Conservation (phyloP, 2,797 vertebrate genomes). For the Phoebastria nigripes region DNA sequence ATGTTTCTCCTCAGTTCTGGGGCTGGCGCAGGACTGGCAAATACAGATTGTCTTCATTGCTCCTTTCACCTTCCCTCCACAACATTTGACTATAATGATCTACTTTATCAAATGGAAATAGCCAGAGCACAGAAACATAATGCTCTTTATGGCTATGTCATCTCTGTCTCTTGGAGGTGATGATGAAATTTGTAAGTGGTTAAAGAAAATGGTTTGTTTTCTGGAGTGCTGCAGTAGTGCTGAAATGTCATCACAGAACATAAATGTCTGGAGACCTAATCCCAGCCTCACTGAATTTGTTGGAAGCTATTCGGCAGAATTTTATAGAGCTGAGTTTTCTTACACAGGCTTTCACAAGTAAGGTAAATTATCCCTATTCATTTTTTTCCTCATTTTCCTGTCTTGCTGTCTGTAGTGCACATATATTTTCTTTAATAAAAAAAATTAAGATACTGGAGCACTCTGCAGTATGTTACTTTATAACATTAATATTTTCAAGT, state of each 20-base stretch:
- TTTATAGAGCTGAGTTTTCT: neutral
- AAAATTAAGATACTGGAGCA: neutral
- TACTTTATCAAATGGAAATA: neutral
- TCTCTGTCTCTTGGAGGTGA: neutral
- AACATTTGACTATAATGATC: neutral
- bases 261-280: neutral
- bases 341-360: neutral
- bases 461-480: neutral
- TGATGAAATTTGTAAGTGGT: neutral
- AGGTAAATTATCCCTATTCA: neutral
- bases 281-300: neutral
- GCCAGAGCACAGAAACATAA: neutral
- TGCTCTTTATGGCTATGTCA: neutral
- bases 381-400: neutral
- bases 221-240: neutral
- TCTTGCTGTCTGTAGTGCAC: neutral
- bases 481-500: constrained; percentile 7
- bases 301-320: neutral
- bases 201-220: neutral
- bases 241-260: neutral
- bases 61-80: neutral
- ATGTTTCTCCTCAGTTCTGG: neutral
- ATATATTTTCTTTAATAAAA: neutral
- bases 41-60: neutral
- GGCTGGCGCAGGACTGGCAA: neutral